Percentiles rank a stretch among this genome's conserved stretches.
Conservation (phyloP, 1,140 invertebrate species). For the Aphelenchoides besseyi region DNA sequence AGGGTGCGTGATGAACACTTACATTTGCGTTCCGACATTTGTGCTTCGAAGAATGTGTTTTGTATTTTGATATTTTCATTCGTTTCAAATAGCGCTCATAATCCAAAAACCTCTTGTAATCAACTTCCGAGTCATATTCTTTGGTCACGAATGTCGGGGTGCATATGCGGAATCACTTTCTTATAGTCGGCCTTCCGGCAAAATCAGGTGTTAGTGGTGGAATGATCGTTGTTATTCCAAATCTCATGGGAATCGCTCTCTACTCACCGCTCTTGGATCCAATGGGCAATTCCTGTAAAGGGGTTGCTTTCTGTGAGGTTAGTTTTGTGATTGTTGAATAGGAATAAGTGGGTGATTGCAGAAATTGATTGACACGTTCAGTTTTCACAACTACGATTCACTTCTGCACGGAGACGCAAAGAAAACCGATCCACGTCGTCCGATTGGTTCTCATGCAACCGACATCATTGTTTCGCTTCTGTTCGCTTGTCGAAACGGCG, state of each 20-base stretch:
- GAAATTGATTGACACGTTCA: slow-evolving; percentile 38
- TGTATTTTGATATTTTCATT: too few species aligned
- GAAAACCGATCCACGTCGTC: slow-evolving; percentile 78
- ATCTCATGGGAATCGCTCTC: slow-evolving; percentile 87
- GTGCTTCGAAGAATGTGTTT: too few species aligned
- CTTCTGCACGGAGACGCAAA: slow-evolving; percentile 84
- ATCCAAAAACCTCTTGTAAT: too few species aligned
- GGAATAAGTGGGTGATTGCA: not conserved
- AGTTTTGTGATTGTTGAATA: not conserved
- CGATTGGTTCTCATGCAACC: slow-evolving; percentile 83
- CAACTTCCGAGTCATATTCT: too few species aligned
- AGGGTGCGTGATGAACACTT: too few species aligned
- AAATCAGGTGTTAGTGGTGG: slow-evolving; percentile 92
- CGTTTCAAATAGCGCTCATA: too few species aligned
- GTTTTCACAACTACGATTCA: slow-evolving; percentile 71
- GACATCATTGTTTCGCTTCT: slow-evolving; percentile 79
- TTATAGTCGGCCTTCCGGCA: slow-evolving; percentile 80
- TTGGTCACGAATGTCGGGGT: too few species aligned
- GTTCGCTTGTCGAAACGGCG: slow-evolving; percentile 87
- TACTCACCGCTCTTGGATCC: slow-evolving; percentile 88
- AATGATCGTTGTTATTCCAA: slow-evolving; percentile 88
- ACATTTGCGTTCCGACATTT: too few species aligned
- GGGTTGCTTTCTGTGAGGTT: slow-evolving; percentile 80
- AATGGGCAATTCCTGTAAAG: slow-evolving; percentile 82
- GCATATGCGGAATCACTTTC: not conserved